phyloP scores from a whole-genome alignment of 2,113 vertebrate species.

The Azemiops feae region DNA sequence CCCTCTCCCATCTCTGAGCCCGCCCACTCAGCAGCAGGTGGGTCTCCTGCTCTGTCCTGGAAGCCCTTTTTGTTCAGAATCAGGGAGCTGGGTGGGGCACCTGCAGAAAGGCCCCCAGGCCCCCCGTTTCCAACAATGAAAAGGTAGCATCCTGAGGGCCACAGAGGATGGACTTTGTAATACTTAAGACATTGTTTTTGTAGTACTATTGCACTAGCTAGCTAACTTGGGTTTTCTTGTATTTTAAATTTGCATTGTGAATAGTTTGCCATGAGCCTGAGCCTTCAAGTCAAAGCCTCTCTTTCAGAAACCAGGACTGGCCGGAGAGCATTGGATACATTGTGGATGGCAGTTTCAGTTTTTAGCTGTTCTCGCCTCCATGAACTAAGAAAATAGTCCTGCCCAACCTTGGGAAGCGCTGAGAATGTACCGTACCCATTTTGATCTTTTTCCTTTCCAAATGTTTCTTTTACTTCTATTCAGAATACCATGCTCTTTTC shows the following conservation, averaged over 20 bases:
- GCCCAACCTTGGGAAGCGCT: background rate
- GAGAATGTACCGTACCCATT: background rate
- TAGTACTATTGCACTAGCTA: background rate
- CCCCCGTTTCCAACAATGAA: background rate
- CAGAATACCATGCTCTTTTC: background rate
- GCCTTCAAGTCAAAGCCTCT: background rate
- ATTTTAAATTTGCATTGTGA: background rate
- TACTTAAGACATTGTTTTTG: background rate
- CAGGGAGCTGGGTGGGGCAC: background rate
- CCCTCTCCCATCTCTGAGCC: background rate
- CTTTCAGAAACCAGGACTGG: background rate
- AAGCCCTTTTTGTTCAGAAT: background rate
- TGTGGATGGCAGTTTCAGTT: background rate
- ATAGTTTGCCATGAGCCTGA: background rate
- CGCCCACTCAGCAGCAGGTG: background rate
- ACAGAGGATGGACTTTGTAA: background rate
- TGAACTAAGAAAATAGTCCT: background rate
- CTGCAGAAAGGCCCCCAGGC: background rate
- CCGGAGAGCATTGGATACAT: background rate
- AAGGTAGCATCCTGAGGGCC: background rate
- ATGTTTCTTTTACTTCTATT: background rate
- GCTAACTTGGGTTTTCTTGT: background rate
- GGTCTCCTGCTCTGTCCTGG: background rate
- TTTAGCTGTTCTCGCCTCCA: background rate
- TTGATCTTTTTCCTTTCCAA: background rate